Conservation (phyloP, 2,797 vertebrate genomes). For the Cyclopterus lumpus region DNA sequence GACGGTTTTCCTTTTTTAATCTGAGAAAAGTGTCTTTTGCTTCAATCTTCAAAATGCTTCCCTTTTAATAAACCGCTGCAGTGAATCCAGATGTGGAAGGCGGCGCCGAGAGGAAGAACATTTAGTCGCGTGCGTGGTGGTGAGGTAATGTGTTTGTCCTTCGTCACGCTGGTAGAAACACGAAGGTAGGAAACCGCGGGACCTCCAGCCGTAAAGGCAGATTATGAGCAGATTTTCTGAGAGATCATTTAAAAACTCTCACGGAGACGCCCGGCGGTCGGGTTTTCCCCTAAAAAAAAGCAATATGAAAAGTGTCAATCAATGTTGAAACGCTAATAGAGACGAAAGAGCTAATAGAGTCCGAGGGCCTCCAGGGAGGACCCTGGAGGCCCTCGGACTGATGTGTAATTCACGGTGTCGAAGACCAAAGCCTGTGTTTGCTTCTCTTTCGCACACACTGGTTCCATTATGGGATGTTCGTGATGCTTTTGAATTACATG, state of each 20-base stretch:
- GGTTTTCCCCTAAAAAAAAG: slow-evolving; percentile 18
- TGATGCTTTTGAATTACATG: slow-evolving; percentile 60
- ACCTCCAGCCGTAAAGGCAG: slow-evolving; percentile 18
- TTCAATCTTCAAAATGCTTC: slow-evolving; percentile 20
- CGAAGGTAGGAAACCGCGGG: slow-evolving; percentile 46
- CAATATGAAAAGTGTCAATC: slow-evolving; percentile 61
- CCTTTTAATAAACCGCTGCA: slow-evolving; percentile 29
- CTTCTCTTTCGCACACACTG: slow-evolving; percentile 52
- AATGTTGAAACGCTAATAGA: slow-evolving; percentile 17
- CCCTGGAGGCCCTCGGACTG: too few species aligned
- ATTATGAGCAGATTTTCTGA: slow-evolving; percentile 54
- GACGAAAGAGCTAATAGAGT: too few species aligned
- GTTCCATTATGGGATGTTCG: slow-evolving; percentile 59
- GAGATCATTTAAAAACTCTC: slow-evolving; percentile 64
- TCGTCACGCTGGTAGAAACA: slow-evolving; percentile 29
- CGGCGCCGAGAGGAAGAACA: slow-evolving; percentile 6
- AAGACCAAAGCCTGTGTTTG: slow-evolving; percentile 50
- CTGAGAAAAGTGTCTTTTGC: slow-evolving; percentile 12
- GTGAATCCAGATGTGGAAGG: slow-evolving; percentile 8
- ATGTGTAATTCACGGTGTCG: slow-evolving; percentile 12
- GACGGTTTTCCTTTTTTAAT: slow-evolving; percentile 28
- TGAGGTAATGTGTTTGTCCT: slow-evolving; percentile 48
- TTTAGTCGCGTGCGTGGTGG: slow-evolving; percentile 5
- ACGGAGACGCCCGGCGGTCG: too few species aligned
- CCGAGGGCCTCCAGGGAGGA: too few species aligned